phyloP scores from a whole-genome alignment of 2,113 vertebrate genomes.

The Psittacara wagleri region DNA sequence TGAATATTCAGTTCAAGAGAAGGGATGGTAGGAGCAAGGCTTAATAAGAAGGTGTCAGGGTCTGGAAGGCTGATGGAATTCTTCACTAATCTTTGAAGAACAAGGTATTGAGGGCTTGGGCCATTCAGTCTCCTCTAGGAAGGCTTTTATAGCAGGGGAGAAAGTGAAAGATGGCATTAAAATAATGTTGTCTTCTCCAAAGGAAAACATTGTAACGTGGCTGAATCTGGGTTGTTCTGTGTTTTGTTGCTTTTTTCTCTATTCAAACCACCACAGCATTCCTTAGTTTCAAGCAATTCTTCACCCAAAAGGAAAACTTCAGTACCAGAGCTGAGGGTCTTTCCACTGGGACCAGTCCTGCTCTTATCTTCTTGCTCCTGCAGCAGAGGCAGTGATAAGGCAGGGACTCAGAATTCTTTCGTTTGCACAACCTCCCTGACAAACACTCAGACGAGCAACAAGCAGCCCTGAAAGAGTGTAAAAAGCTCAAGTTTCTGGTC shows the following conservation, averaged over 20 bases:
- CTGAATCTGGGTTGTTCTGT: background rate
- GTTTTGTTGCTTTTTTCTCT: background rate
- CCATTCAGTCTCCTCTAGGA: background rate
- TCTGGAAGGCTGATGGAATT: background rate
- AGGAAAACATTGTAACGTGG: background rate
- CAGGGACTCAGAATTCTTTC: background rate
- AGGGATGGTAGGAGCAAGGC: background rate
- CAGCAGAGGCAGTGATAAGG: background rate
- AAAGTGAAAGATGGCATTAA: background rate
- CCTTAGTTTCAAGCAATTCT: background rate
- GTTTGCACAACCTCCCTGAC: background rate
- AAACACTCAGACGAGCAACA: background rate
- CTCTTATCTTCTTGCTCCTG: constrained; percentile 17
- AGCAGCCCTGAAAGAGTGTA: background rate
- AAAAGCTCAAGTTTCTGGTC: background rate
- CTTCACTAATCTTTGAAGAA: background rate
- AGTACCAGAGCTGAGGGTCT: background rate
- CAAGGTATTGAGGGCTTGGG: background rate
- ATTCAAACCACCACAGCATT: background rate
- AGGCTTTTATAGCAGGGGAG: background rate
- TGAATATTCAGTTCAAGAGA: background rate
- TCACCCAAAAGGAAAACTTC: background rate
- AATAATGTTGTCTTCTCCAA: background rate
- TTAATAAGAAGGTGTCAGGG: background rate
- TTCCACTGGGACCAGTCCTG: background rate